These are phyloP conservation scores for Pemphigus obesinymphae DNA, from an alignment of 1,140 invertebrate genomes.

Conservation along the genomic window DNA sequence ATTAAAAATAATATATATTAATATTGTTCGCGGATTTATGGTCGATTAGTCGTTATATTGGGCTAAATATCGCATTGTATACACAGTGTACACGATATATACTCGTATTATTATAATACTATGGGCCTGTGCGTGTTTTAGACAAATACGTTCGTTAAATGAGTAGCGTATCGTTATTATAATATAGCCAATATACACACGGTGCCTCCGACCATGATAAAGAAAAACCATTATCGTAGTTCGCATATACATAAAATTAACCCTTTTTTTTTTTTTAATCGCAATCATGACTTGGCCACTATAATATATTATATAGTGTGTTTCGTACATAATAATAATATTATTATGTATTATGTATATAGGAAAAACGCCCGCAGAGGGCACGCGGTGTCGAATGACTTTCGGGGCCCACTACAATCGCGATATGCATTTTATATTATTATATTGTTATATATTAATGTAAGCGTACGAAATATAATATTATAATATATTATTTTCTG, in stretches of 20 bases:
- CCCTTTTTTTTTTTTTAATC: not conserved
- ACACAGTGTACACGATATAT: not conserved
- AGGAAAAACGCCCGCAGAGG: not conserved
- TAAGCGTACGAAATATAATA: too few species aligned
- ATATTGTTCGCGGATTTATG: conserved; percentile 38
- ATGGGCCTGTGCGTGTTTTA: not conserved
- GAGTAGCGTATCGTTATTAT: not conserved
- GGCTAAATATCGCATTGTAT: not conserved
- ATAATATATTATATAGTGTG: not conserved
- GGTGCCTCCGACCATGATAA: not conserved
- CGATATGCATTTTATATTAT: too few species aligned
- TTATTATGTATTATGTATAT: not conserved
- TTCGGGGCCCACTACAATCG: too few species aligned
- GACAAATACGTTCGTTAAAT: conserved; percentile 28
- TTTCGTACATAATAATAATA: too few species aligned
- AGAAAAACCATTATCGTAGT: not conserved
- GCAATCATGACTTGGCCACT: not conserved
- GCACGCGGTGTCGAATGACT: too few species aligned
- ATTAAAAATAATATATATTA: conserved; percentile 2
- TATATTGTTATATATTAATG: too few species aligned
- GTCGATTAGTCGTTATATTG: conserved; percentile 24
- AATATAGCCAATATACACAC: not conserved
- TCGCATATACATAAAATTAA: not conserved
- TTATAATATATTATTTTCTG: too few species aligned
- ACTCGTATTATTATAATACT: not conserved